These are phyloP conservation scores for Todus mexicanus DNA, from an alignment of 2,797 vertebrate genomes.

Conservation along the genomic window DNA sequence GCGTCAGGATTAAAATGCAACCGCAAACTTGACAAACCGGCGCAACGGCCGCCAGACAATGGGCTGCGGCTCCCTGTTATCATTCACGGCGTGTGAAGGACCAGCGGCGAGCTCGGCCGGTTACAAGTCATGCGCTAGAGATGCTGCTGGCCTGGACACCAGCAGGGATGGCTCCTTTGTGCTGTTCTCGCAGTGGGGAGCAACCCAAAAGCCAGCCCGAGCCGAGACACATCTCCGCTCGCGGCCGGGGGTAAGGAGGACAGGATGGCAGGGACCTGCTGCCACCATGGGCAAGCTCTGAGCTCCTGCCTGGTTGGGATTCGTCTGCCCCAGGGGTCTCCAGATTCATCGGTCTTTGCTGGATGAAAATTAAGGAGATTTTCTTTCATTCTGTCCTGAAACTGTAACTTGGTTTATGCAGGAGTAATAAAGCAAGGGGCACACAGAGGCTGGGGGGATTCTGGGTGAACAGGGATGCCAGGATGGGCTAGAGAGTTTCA, in stretches of 20 bases:
- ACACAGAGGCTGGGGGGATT: accelerated
- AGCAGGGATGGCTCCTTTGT: slow-evolving; percentile 48
- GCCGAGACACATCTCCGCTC: neutral
- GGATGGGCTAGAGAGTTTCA: slow-evolving; percentile 12
- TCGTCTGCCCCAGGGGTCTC: neutral
- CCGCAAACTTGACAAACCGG: slow-evolving; percentile 56
- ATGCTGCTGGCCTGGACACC: slow-evolving; percentile 34
- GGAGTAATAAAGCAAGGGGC: neutral
- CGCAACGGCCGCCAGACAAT: slow-evolving; percentile 40
- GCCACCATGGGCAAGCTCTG: neutral
- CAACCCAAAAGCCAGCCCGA: neutral
- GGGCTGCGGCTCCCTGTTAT: slow-evolving; percentile 43
- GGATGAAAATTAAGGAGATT: neutral
- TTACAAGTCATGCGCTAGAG: slow-evolving; percentile 36
- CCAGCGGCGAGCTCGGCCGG: neutral
- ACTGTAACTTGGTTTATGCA: neutral
- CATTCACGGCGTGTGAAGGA: slow-evolving; percentile 45
- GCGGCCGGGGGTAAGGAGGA: neutral
- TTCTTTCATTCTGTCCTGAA: neutral
- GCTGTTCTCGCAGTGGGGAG: neutral
- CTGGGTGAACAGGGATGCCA: neutral
- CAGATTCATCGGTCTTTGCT: neutral
- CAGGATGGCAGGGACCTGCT: neutral
- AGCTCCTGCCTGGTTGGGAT: neutral
- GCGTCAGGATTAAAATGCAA: slow-evolving; percentile 62